These are phyloP conservation scores for Pachypeltis micranthus DNA, from an alignment of 1,140 invertebrate genomes.

Conservation along the genomic window DNA sequence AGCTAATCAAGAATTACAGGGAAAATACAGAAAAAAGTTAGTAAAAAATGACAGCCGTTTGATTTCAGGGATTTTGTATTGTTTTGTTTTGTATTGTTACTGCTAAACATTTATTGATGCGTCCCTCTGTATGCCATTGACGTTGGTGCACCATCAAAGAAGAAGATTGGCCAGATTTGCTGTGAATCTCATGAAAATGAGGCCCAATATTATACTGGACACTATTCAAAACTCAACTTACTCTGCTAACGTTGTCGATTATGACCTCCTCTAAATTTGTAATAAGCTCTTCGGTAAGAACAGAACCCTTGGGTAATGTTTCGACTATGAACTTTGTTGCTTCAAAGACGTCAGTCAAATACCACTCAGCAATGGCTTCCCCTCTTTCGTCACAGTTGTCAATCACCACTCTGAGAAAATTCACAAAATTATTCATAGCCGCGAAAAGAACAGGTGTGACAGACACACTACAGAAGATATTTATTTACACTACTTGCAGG, in stretches of 20 bases:
- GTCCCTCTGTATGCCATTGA: not conserved
- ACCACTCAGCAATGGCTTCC: not conserved
- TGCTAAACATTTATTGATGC: not conserved
- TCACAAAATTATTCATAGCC: too few relatives aligned
- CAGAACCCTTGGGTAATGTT: not conserved
- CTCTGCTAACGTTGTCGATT: not conserved
- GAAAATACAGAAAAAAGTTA: too few relatives aligned
- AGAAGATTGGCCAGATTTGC: not conserved
- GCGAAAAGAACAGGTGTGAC: too few relatives aligned
- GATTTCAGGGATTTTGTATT: not conserved
- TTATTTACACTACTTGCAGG: too few relatives aligned
- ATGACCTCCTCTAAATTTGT: not conserved
- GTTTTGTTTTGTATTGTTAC: not conserved
- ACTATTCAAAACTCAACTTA: not conserved
- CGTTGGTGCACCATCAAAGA: not conserved
- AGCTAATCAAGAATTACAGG: too few relatives aligned
- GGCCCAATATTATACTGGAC: not conserved
- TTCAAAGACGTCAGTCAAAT: not conserved
- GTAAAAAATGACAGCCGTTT: not conserved
- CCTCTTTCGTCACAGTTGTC: not conserved
- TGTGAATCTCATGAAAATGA: not conserved
- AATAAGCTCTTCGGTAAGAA: not conserved
- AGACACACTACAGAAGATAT: too few relatives aligned
- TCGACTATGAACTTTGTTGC: not conserved
- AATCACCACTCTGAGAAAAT: too few relatives aligned